A percentile compares a stretch with the other conserved stretches of the same genome.
Evolutionary conservation across 1,140 invertebrate genomes (phyloP).

Genomic region (Ganaspis sp.): DNA sequence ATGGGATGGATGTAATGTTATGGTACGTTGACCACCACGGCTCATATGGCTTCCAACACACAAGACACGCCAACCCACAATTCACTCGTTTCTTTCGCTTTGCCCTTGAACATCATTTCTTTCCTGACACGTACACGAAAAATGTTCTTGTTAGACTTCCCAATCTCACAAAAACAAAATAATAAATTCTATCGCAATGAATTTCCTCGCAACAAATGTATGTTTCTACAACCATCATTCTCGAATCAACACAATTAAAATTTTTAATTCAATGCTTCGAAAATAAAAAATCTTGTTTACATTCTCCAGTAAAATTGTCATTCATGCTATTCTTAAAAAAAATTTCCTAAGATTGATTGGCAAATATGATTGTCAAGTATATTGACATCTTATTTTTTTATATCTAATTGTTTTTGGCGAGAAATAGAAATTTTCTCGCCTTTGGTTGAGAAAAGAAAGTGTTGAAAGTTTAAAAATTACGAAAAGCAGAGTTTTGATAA

Average conservation of each 20-base stretch:
- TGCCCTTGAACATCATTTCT: slow-evolving; percentile 52
- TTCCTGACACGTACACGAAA: slow-evolving; percentile 18
- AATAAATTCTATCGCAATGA: not conserved
- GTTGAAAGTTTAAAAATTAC: no score
- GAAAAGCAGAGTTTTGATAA: not conserved
- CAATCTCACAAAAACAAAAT: not conserved
- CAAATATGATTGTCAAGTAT: no score
- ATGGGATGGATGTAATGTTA: slow-evolving; percentile 69
- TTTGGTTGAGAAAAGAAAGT: no score
- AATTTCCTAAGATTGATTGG: no score
- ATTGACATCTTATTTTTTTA: no score
- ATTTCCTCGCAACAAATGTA: not conserved
- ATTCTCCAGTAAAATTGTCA: no score
- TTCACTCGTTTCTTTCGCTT: slow-evolving; percentile 51
- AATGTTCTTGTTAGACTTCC: slow-evolving; percentile 10
- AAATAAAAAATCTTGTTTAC: no score
- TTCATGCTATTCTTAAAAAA: no score
- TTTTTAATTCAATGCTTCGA: no score
- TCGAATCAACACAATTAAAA: not conserved
- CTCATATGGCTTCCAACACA: slow-evolving; percentile 55
- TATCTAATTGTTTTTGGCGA: no score
- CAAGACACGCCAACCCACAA: slow-evolving; percentile 35
- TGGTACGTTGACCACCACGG: slow-evolving; percentile 70
- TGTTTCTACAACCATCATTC: not conserved
- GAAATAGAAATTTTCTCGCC: no score